Evolutionary conservation across 2,797 vertebrate species (phyloP), one percentile per base, ranked within the genome.

Genomic region (Sebastes alutus): DNA sequence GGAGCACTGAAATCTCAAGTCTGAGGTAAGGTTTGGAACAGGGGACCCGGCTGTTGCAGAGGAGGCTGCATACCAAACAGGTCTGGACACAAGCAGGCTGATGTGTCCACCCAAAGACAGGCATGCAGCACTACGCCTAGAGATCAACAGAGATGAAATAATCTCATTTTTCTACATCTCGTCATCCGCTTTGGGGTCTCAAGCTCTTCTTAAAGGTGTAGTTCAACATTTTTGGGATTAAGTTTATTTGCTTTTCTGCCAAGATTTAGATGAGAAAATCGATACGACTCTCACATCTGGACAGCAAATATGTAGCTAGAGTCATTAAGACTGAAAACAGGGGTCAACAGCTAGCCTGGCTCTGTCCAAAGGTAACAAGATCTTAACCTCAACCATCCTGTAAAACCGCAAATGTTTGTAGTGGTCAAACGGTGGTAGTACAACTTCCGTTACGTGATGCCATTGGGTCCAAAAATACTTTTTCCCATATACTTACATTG

Each of bases 31-130:
- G 84, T 23, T 76, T 74, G 65, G 72, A 89, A 78, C 71, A 63
- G 80, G 77, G 81, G 87, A 90, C 81, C 76, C 32, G 70, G 83
- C 83, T 90, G 84, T 35, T 89, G 56, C 77, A 83, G 72, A 85
- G 76, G 72, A 92, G 86, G 75, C 81, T 85, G 89, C 94, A 96
- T 96, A 94, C 95, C 95, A 88, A 95, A 94, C 95, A 96, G 93
- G 95, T 95, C 95, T 94, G 93, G 93, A 96, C 96, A 95, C 91
- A 96, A 88, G 90, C 90, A 72, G 61, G 49, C 85, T 84, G 85
- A 90, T 91, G 90, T 90, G 93, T 95, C 94, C 87, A 92, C 89
- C 91, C 85, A 75, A 58, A 84, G 81, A 59, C 84, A 92, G 89
- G 89, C 89, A 94, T 88, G 90, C 88, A 87, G 84, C 82, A 85